These are phyloP conservation scores for Atta colombica DNA, from an alignment of 1,140 invertebrate species.

Conservation along the genomic window DNA sequence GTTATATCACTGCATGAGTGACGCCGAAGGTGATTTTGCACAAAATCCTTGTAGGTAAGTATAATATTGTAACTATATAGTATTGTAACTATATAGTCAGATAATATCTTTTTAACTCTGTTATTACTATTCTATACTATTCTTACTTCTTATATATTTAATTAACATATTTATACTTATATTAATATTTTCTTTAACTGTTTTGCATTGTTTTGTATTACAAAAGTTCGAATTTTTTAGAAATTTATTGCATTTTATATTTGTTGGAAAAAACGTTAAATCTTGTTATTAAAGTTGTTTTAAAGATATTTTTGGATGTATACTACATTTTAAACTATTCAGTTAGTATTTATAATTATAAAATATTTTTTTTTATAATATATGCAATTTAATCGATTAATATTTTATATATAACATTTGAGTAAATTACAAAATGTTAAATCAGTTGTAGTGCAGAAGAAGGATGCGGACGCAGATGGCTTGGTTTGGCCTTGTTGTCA, in stretches of 20 bases:
- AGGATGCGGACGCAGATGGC: slow-evolving; percentile 90
- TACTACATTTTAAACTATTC: background rate
- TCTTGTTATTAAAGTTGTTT: background rate
- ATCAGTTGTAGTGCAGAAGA: slow-evolving; percentile 87
- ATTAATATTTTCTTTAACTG: background rate
- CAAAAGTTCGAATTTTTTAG: slow-evolving; percentile 8
- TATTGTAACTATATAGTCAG: background rate
- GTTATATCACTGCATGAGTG: slow-evolving; percentile 97
- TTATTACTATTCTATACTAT: background rate
- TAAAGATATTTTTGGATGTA: background rate
- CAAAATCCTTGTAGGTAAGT: slow-evolving; percentile 91
- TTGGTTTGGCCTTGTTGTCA: slow-evolving; percentile 94
- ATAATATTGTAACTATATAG: background rate
- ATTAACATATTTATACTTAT: slow-evolving; percentile 3
- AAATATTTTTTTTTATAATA: slow-evolving; percentile 8
- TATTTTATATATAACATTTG: background rate
- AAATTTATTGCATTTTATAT: slow-evolving; percentile 24
- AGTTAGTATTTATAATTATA: slow-evolving; percentile 1
- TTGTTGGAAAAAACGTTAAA: background rate
- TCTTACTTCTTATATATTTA: background rate
- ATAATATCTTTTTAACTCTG: slow-evolving; percentile 4
- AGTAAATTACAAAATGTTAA: slow-evolving; percentile 41
- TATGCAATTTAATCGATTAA: slow-evolving; percentile 29
- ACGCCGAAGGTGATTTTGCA: slow-evolving; percentile 93
- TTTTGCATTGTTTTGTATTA: slow-evolving; percentile 22